Base-by-base conservation (phyloP, 2,113 vertebrate species). In the Axis porcinus region DNA sequence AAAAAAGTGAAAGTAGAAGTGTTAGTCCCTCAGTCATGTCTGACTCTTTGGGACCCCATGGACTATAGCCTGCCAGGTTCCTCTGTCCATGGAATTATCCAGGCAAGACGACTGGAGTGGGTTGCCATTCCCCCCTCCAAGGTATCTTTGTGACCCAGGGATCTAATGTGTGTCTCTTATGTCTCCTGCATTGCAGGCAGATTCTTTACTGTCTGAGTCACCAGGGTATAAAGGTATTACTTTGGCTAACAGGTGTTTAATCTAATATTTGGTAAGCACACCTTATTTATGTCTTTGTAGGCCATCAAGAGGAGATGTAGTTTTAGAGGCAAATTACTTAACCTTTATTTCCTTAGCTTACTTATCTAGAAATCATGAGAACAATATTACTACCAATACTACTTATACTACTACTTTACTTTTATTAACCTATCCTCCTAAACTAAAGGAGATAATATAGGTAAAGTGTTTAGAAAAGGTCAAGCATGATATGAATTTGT, bases 271-370 rank as follows among this genome's bases (percentile, higher is more conserved):
- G 79, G 4, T 43, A 55, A 93, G 52, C 43, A 60, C 60, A 84
- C 16, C 23, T 92, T 84, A 86, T 30, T 94, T 57, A 55, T 92
- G 54, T 55, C 27, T 94, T 90, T 96, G 82, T 92, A 94, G 92
- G 86, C 30, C 45, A 88, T 57, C 40, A 94, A 45, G n/a, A 76
- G 15, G 8, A 1, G 67, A 54, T 60, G 36, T 57, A 25, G 33
- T 91, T 93, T 94, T 55, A 91, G 74, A 93, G 57, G 70, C 15
- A 91, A 94, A 6, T 85, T 93, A 8, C 54, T 81, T 90, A 96
- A 74, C 79, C n/a, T 58, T 94, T 64, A 58, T 45, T 92, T 30
- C 87, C 11, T 82, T 60, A n/a, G 14, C 52, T 52, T 57, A 86
- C 40, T 54, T 91, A 86, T 47, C 16, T 78, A 96, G 30, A 94